Evolutionary conservation across 2,797 vertebrate species (phyloP), one percentile per base, ranked within the genome.

Genomic region (Chaetodon trifasciatus): DNA sequence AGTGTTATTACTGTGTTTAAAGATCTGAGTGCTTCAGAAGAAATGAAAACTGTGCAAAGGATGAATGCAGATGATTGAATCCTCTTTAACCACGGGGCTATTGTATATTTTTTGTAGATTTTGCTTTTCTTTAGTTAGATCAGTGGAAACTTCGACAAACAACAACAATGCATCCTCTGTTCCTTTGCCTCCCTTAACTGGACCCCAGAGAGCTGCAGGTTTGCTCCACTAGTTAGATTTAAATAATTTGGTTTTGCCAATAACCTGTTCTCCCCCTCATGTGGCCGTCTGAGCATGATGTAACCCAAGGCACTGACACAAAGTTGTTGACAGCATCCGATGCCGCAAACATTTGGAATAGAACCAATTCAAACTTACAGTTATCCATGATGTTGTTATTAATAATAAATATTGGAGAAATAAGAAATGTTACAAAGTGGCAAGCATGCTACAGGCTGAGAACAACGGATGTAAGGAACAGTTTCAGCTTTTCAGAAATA

Each of bases 171-270:
- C 65, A 55, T 67, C 80, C 42, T 71, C 57, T 86, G 72, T 84
- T 76, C 62, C 73, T 55, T 72, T 56, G 61, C 47, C 28, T 66
- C 52, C 35, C 52, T 56, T 72, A 44, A 67, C 70, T 70, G 44
- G 57, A 81, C 65, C 19, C 44, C 28, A 49, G 62, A 70, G 86
- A 92, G 85, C 82, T 89, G 86, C 77, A 73, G 87, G 87, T 81
- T 86, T 84, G 78, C 83, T 88, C 85, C 79, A n/a, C 40, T 76
- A 74, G 72, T 89, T 76, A 55, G 62, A 84, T 89, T 82, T 35
- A 70, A 74, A 66, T 76, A 42, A 78, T 91, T 70, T 80, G 37
- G 13, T 83, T 86, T 84, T 78, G 50, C 60, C 12, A 81, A 82
- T 55, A 67, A 77, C 53, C n/a, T 70, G 40, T 63, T 77, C 55